Base-by-base conservation (phyloP, 2,113 vertebrate genomes). In the Marmota monax region DNA sequence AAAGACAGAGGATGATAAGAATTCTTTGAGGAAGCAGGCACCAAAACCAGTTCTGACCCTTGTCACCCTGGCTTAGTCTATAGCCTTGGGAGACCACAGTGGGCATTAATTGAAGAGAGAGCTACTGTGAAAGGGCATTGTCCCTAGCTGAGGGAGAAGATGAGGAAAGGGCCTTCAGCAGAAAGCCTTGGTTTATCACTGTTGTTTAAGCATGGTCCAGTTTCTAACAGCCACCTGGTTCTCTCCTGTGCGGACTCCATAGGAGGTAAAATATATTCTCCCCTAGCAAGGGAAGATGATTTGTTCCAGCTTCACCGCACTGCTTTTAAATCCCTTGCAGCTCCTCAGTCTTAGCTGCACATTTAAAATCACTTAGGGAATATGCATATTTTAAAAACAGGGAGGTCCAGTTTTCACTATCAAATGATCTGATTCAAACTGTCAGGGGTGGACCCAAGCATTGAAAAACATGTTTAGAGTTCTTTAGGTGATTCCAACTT, bases 11-110 rank as follows among this genome's bases (percentile, higher is more conserved):
- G 56, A 39, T 16, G 27, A 39, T 42, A 74, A 63, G 23, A 69
- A n/a, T 32, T 80, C 88, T 96, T 95, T 90, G 58, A 90, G 94
- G 56, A 88, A 95, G 94, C 18, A 92, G 37, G 42, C 14, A 56
- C 34, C 51, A 76, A 80, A 95, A 72, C 16, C 18, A 88, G 12
- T 76, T 80, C 39, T 94, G 86, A 96, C 95, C 91, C 88, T 73
- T 12, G 32, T 12, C 63, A 85, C 22, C 69, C 86, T 88, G 78
- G 56, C 37, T 89, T 69, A 88, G 61, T 95, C 73, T 77, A 6
- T 3, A 87, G 56, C 29, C 45, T 70, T 34, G 13, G 78, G 67
- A 92, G 42, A 48, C 42, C 17, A n/a, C 11, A 70, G 34, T 45
- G 8, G 69, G 5, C 92, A 79, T 25, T 42, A 6, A 80, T 0